Conservation (phyloP, 2,888 invertebrate species). For the Drosophila atripex region DNA sequence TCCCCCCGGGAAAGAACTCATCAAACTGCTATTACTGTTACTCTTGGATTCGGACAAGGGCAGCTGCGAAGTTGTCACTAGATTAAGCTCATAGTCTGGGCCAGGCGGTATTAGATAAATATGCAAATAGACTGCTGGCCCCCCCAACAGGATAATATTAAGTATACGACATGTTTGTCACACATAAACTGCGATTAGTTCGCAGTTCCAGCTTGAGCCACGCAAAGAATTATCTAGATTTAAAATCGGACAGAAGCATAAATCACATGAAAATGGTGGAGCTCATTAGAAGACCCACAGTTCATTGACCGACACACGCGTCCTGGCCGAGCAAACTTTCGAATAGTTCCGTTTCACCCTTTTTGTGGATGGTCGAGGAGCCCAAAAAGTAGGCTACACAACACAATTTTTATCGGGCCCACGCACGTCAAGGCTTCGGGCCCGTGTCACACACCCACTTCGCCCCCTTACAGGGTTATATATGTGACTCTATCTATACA, state of each 20-base stretch:
- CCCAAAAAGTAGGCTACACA: conserved; percentile 48
- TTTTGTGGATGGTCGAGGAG: conserved; percentile 29
- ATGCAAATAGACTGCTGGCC: conserved; percentile 70
- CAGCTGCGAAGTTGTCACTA: conserved; percentile 59
- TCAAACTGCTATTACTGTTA: conserved; percentile 63
- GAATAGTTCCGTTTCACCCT: conserved; percentile 27
- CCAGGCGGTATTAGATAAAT: conserved; percentile 70
- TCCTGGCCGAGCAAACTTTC: conserved; percentile 38
- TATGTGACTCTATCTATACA: conserved; percentile 34
- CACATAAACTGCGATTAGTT: conserved; percentile 52
- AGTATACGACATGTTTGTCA: conserved; percentile 63
- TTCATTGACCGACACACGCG: conserved; percentile 49
- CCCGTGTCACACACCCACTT: conserved; percentile 30
- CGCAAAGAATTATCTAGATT: conserved; percentile 26
- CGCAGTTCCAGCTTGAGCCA: conserved; percentile 41
- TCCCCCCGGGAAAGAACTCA: conserved; percentile 33
- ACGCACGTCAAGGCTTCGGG: conserved; percentile 59
- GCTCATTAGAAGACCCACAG: conserved; percentile 38
- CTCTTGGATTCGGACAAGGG: conserved; percentile 61
- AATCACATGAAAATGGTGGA: conserved; percentile 45
- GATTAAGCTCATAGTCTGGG: conserved; percentile 40
- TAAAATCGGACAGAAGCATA: conserved; percentile 40
- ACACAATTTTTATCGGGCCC: conserved; percentile 62
- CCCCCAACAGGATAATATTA: conserved; percentile 37
- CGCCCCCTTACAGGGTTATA: conserved; percentile 13